Base-by-base conservation (phyloP, 1,140 invertebrate genomes). In the Homalodisca vitripennis region DNA sequence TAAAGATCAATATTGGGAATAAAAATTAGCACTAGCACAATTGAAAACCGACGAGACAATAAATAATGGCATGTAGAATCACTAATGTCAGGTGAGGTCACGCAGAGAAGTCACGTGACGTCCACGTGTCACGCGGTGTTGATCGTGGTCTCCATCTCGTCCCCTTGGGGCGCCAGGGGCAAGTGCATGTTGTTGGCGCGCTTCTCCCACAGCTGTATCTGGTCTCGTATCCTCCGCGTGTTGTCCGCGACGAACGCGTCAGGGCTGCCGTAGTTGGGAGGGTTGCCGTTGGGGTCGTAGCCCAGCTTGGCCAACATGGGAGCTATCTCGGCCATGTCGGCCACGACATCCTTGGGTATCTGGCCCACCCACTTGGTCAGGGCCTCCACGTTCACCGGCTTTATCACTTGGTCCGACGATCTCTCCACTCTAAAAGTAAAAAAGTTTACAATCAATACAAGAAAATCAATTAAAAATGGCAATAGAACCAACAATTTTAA, bases 331-430 rank as follows among this genome's bases (percentile, higher is more conserved):
- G 93, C 89, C 77, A 99, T 87, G 30, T 88, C 83, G 75, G 90
- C 85, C 0, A 98, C 96, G 67, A 99, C 86, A 76, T 97, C 92
- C 32, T 88, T 85, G 14, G 92, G 95, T 20, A 97, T 97, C 73
- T 91, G 91, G 46, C 96, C 91, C 41, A 98, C 96, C 98, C 98
- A 99, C 82, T 98, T 98, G 71, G 89, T 89, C 57, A 99, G 82
- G 10, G 97, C 97, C 81, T 99, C 96, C 69, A 96, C 81, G 84
- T 99, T 99, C 14, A 99, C 91, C 3, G 98, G 96, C 79, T 98
- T 98, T 78, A 98, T 95, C 64, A 99, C 97, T 85, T 99, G 97
- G 84, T 99, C 97, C 70, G 95, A 97, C 17, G 97, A 98, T 67
- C 96, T 87, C 82, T 99, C 97, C 74, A 97, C 93, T 82, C 95